Evolutionary conservation across 2,888 invertebrate genomes (phyloP).

Genomic region (Eupithecia dodoneata): DNA sequence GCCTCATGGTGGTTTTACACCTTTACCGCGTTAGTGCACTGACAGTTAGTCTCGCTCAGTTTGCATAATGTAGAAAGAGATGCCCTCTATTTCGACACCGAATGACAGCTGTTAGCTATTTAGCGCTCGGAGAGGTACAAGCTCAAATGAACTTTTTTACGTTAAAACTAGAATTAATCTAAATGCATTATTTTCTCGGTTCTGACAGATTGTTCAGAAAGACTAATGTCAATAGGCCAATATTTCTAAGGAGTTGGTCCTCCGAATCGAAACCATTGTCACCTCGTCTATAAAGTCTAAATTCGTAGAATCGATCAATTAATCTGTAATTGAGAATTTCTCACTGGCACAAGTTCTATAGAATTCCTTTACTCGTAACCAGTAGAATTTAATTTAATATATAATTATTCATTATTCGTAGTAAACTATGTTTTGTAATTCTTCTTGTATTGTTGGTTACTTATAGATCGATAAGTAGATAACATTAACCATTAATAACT

Average conservation of each 20-base stretch:
- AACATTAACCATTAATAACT: neutral
- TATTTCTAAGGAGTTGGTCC: neutral
- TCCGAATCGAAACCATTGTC: neutral
- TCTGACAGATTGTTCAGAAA: no score
- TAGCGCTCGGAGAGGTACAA: no score
- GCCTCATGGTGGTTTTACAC: neutral
- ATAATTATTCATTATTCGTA: no score
- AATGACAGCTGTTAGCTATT: no score
- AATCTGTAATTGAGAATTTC: neutral
- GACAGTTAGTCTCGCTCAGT: no score
- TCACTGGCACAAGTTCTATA: constrained; percentile 31
- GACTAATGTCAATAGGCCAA: no score
- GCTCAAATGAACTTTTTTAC: no score
- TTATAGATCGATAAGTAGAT: neutral
- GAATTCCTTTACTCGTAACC: constrained; percentile 16
- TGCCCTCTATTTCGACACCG: no score
- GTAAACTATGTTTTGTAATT: neutral
- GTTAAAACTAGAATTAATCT: no score
- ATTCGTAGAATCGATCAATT: neutral
- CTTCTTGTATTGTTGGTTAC: neutral
- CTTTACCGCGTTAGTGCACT: no score
- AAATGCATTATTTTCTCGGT: no score
- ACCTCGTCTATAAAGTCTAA: neutral
- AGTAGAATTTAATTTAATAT: neutral
- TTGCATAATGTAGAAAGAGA: no score